Base-by-base conservation (phyloP, 2,797 vertebrate species). In the Gymnoscopelus braueri region DNA sequence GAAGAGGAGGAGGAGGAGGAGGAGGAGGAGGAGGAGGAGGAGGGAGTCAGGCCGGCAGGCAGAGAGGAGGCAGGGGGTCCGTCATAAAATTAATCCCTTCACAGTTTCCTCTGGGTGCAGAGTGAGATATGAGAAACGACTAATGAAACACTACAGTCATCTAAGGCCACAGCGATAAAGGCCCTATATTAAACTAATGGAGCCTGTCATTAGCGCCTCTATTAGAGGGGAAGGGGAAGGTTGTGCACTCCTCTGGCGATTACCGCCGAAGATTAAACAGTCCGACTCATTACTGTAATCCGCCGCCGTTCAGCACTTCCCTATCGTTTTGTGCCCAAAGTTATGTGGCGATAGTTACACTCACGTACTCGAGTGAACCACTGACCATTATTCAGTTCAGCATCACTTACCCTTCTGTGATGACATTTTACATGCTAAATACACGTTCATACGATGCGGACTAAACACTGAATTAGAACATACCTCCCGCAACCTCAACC, bases 21-120 rank as follows among this genome's bases (percentile, higher is more conserved):
- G 74, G 80, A 61, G 67, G 80, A 61, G 53, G 77, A 67, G 61
- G 53, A 74, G 63, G 76, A 63, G 74, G 82, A 66, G 74, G 80
- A 61, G 67, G 80, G 77, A 72, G 65, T 49, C 39, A 61, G 61
- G 24, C 29, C 24, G 44, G 5, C n/a, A 24, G 48, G 60, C 59
- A 54, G 77, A 72, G 63, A 81, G 78, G 81, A 85, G 83, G 87
- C 84, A 86, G 92, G 88, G 88, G 88, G 88, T 90, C 89, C 81
- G 78, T 91, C 86, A 90, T 89, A 88, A 93, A 93, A 92, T 92
- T 87, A 90, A 91, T 93, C 92, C 88, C 84, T 87, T 88, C 91
- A 92, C 88, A 92, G 84, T 93, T 91, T 91, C 84, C 90, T 90
- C 87, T 83, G 86, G 75, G 87, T 89, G 90, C 87, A 92, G 91